phyloP scores from a whole-genome alignment of 2,113 vertebrate genomes.

The Poeciliopsis retropinna region DNA sequence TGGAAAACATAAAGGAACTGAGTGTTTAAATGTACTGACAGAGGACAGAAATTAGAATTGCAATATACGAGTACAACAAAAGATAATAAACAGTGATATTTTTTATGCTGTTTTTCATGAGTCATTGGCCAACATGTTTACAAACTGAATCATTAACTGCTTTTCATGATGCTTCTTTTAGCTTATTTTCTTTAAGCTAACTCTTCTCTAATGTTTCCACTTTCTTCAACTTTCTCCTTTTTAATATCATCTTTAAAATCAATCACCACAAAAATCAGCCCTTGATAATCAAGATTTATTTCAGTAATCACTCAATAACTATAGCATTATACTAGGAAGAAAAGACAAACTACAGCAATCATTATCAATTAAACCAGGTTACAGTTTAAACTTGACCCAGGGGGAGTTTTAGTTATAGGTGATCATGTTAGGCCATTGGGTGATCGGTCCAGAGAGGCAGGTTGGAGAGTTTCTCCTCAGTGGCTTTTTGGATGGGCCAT shows the following conservation, averaged over 20 bases:
- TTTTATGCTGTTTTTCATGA: too few species aligned
- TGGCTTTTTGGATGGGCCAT: conserved; percentile 77
- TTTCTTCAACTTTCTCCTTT: background rate
- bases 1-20: too few species aligned
- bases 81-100: too few species aligned
- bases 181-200: too few species aligned
- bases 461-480: conserved; percentile 67
- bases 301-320: background rate
- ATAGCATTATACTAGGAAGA: background rate
- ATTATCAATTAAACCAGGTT: background rate
- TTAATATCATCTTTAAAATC: background rate
- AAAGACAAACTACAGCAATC: background rate
- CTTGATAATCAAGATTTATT: background rate
- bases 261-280: background rate
- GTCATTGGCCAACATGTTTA: too few species aligned
- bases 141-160: too few species aligned
- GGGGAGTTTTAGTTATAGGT: conserved; percentile 14
- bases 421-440: conserved; percentile 67
- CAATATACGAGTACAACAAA: too few species aligned
- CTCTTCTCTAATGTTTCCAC: too few species aligned
- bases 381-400: background rate
- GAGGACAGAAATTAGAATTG: too few species aligned
- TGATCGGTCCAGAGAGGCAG: conserved; percentile 82
- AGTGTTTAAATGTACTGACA: too few species aligned
- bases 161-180: too few species aligned